Base-by-base conservation (phyloP, 2,888 invertebrate species). In the Entomobrya proxima region DNA sequence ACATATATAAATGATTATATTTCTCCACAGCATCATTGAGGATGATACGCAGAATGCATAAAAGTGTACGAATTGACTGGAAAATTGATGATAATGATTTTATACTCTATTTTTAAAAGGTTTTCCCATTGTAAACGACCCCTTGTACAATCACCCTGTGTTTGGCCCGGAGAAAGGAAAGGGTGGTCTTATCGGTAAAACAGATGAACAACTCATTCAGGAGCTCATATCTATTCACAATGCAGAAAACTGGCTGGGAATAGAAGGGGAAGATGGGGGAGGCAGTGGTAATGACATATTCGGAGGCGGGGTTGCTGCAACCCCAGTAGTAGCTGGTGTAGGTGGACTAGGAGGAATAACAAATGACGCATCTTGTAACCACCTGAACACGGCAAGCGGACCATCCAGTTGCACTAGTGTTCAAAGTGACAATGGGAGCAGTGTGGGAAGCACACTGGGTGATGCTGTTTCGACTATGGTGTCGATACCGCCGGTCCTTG, bases 71-170 rank as follows among this genome's bases (percentile, higher is more conserved):
- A 40, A 40, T 11, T 7, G 44, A 40, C 7, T 11, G 7, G 44
- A 40, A 40, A 40, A 40, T 11, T 40, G 44, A 40, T 40, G 44
- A 7, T 40, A 40, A n/a, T n/a, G n/a, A n/a, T n/a, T n/a, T n/a
- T n/a, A n/a, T n/a, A n/a, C n/a, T n/a, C n/a, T n/a, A n/a, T n/a
- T n/a, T n/a, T n/a, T n/a, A n/a, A n/a, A n/a, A 96, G 98, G 99
- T 55, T 97, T 96, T 92, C 99, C 99, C 15, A 99, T 99, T 78
- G 96, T 98, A 7, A 99, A 99, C 92, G 99, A 99, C 92, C 97
- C 98, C 0, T 93, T 99, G 1, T 99, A 99, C 93, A 99, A 99
- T 92, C 97, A 97, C 92, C 95, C 95, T 1, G 98, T 97, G 0
- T 99, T 99, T 92, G 99, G 99, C 0, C 98, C 98, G 0, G 93